These are phyloP conservation scores for Eutolmus rufibarbis DNA, from an alignment of 2,888 invertebrate genomes.

Conservation along the genomic window DNA sequence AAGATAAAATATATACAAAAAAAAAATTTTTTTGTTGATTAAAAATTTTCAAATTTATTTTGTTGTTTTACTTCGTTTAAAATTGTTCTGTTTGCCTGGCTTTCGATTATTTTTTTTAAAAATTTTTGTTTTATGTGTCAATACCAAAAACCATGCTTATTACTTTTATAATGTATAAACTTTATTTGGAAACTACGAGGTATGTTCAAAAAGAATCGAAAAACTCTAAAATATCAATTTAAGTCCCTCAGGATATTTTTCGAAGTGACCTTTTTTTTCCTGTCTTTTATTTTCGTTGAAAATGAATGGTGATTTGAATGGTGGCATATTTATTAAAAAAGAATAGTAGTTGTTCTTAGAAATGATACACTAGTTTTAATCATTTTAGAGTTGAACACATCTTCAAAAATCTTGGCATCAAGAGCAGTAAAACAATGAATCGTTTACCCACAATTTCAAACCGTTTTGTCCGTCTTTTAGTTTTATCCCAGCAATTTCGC, in stretches of 20 bases:
- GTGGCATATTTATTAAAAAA: background rate
- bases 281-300: background rate
- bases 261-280: background rate
- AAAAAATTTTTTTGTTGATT: constrained; percentile 21
- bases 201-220: too few relatives aligned
- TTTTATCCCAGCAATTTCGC: background rate
- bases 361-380: background rate
- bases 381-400: background rate
- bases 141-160: background rate
- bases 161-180: background rate
- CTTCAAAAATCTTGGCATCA: background rate
- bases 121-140: background rate
- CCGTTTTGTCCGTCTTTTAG: background rate
- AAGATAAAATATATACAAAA: constrained; percentile 11
- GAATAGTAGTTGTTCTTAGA: background rate
- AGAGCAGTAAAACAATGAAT: background rate
- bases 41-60: constrained; percentile 12
- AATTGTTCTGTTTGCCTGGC: background rate
- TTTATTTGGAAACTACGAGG: too few relatives aligned
- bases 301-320: background rate
- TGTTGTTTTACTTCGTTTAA: constrained; percentile 10
- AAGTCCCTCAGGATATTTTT: background rate
- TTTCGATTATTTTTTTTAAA: background rate
- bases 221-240: too few relatives aligned
- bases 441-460: background rate